Conservation (phyloP, 2,113 vertebrate genomes). For the Rhadina sibilatrix region DNA sequence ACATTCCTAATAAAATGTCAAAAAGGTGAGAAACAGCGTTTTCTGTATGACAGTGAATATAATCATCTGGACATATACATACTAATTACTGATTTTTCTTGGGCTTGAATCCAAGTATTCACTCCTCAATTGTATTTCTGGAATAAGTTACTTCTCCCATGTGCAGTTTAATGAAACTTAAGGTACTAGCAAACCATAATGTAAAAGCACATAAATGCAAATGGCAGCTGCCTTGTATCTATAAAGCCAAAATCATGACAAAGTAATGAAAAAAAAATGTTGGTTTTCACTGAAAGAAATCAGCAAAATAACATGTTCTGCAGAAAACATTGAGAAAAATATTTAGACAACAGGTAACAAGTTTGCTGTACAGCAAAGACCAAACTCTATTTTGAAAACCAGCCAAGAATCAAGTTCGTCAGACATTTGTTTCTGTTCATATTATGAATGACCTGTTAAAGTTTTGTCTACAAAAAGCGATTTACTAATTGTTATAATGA, state of each 20-base stretch:
- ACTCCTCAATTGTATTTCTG: neutral
- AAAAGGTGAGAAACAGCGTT: neutral
- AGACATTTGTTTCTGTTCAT: neutral
- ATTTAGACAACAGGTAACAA: neutral
- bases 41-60: neutral
- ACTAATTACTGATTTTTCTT: neutral
- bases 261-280: neutral
- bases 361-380: neutral
- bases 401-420: neutral
- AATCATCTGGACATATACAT: neutral
- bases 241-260: neutral
- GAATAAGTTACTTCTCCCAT: neutral
- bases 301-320: neutral
- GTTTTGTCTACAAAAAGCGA: neutral
- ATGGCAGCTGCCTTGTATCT: neutral
- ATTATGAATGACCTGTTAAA: neutral
- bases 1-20: neutral
- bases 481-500: neutral
- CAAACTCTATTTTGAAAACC: neutral
- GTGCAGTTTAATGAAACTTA: neutral
- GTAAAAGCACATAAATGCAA: neutral
- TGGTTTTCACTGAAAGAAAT: neutral
- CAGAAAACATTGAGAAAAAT: neutral
- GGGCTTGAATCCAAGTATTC: neutral
- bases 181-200: neutral